Evolutionary conservation across 2,113 vertebrate genomes (phyloP), one percentile per base, ranked within the genome.

Genomic region (Xerus inauris): DNA sequence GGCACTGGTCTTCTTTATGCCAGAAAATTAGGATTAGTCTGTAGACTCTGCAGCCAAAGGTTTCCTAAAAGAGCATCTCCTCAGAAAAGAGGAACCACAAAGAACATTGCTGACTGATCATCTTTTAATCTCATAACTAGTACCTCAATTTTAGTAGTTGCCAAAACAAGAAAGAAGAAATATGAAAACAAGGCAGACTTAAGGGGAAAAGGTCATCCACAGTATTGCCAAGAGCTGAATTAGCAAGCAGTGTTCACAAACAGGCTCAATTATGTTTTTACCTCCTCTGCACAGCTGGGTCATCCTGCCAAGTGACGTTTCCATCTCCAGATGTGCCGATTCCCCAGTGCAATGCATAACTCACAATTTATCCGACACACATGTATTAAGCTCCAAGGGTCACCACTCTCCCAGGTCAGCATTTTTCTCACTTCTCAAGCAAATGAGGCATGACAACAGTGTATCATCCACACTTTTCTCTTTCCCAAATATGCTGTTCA

Each of bases 391-490:
- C 71, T 94, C 96, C 42, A 62, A 97, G 80, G 88, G 94, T 97
- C 95, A 89, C 69, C 90, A 54, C 38, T 93, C 96, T 97, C 95
- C 69, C 73, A 95, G 94, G 75, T 57, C 93, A 97, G 93, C 69
- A 84, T 73, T 47, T 97, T 92, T 98, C 97, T 98, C 91, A 92
- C 72, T 54, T 94, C 90, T 86, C 51, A 65, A 90, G 96, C 97
- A 98, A 98, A 98, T 97, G 97, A 97, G 92, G 92, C 90, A 0
- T 87, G 96, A 96, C 95, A 45, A 17, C 88, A 95, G 79, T 32
- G 20, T 28, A 86, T 94, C 4, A 10, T 96, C 87, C 65, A 59
- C 47, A 73, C 67, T 85, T 42, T 51, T 87, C 87, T 84, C 49
- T 87, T 81, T 62, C 32, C 32, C 84, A 64, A 24, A 85, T 20